Evolutionary conservation across 2,797 vertebrate genomes (phyloP).

Genomic region (Hyperoplus immaculatus): DNA sequence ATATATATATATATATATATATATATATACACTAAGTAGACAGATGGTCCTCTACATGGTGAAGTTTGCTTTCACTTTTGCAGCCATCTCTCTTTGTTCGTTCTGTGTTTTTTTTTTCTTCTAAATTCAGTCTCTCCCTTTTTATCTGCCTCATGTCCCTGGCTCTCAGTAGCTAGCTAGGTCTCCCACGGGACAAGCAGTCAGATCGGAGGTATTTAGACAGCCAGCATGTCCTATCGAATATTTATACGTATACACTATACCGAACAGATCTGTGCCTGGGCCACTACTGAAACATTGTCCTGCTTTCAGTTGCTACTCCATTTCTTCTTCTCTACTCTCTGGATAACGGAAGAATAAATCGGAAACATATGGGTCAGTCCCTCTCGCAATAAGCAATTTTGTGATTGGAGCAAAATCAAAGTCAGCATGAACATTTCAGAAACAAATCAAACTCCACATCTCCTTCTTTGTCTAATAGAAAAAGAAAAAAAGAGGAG

Average conservation of each 20-base stretch:
- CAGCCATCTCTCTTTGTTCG: conserved; percentile 32
- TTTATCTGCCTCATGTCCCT: conserved; percentile 53
- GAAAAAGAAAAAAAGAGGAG: conserved; percentile 16
- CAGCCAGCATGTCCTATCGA: conserved; percentile 64
- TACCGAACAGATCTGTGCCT: conserved; percentile 44
- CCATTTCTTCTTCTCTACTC: conserved; percentile 21
- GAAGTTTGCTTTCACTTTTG: conserved; percentile 28
- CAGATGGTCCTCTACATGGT: conserved; percentile 37
- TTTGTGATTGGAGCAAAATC: conserved; percentile 37
- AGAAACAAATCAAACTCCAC: conserved; percentile 20
- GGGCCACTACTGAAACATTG: conserved; percentile 34
- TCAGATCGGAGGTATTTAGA: conserved; percentile 75
- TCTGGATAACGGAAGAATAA: conserved; percentile 25
- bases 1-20: not conserved
- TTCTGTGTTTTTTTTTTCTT: conserved; percentile 28
- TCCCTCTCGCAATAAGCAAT: conserved; percentile 17
- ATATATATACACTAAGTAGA: not conserved
- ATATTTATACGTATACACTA: conserved; percentile 74
- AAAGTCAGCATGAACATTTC: conserved; percentile 35
- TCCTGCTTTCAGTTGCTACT: conserved; percentile 15
- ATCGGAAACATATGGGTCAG: conserved; percentile 3
- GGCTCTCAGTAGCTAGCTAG: conserved; percentile 52
- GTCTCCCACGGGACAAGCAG: conserved; percentile 67
- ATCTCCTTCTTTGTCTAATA: conserved; percentile 13
- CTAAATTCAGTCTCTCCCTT: conserved; percentile 45